Percentiles rank a stretch among this genome's conserved stretches.
Conservation (phyloP, 1,140 invertebrate genomes). For the Euwallacea similis region DNA sequence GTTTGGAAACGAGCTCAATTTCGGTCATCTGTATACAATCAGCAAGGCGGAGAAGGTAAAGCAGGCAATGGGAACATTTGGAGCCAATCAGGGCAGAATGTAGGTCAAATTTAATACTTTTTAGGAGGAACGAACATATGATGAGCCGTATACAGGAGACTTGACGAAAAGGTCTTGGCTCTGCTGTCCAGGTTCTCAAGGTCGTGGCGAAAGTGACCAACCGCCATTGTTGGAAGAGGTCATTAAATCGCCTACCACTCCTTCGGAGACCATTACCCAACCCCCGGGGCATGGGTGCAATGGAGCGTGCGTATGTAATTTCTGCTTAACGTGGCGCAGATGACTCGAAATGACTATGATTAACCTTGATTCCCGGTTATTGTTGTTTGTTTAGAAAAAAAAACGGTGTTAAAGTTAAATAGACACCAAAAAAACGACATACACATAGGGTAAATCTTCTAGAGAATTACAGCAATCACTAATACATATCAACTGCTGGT, state of each 20-base stretch:
- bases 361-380: too few relatives aligned
- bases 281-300: slow-evolving; percentile 44
- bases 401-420: too few relatives aligned
- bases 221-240: slow-evolving; percentile 44
- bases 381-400: too few relatives aligned
- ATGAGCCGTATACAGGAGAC: slow-evolving; percentile 53
- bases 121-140: slow-evolving; percentile 51
- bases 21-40: slow-evolving; percentile 52
- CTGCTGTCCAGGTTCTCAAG: slow-evolving; percentile 52
- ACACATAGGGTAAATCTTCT: too few relatives aligned
- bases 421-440: too few relatives aligned
- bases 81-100: not conserved
- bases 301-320: slow-evolving; percentile 50
- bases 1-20: slow-evolving; percentile 45
- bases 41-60: slow-evolving; percentile 43
- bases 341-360: too few relatives aligned
- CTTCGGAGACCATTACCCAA: slow-evolving; percentile 47
- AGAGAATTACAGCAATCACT: too few relatives aligned
- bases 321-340: not conserved
- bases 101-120: slow-evolving; percentile 1
- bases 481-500: too few relatives aligned
- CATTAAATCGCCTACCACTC: slow-evolving; percentile 39
- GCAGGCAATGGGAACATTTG: not conserved
- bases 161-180: slow-evolving; percentile 51
- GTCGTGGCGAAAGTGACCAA: slow-evolving; percentile 44